Evolutionary conservation across 2,888 invertebrate genomes (phyloP), one percentile per base, ranked within the genome.

Genomic region (Entomobrya multifasciata): DNA sequence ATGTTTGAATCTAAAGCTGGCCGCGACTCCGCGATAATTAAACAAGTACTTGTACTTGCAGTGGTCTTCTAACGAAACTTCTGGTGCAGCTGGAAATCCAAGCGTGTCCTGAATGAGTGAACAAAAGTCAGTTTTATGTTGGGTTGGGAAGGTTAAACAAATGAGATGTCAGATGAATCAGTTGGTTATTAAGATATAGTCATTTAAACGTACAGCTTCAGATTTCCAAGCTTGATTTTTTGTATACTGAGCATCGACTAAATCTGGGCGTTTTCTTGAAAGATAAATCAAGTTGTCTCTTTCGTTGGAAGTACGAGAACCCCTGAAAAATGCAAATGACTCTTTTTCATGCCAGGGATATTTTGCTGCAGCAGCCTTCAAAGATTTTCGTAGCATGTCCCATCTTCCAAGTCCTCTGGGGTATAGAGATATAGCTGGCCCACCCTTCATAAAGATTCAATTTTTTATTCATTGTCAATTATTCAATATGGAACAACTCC

Each of bases 211-310:
- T 93, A 96, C 97, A 91, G 94, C 95, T 89, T 96, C 95, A 5
- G 98, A 98, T 93, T 97, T 98, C 98, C 98, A 99, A 0, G 98
- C 99, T 93, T 99, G 99, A 93, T 99, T 99, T 93, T 98, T 99
- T 0, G 99, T 99, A 92, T 98, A 99, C 90, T 96, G 95, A 0
- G 99, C 99, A 93, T 99, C 97, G 0, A 96, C 96, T 22, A 99
- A 93, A 1, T 96, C 94, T 0, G 97, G 96, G 27, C 94, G 92
- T 80, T 94, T 94, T 85, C 97, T 94, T 22, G 97, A 94, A n/a
- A 99, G 93, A 76, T 97, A 93, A 89, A 99, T 94, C 41, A 99
- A 93, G 30, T 96, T 94, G 93, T 99, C 99, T 88, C 99, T 94
- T 93, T 98, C 98, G 36, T 95, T 94, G 91, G 96, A 97, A 0